Conservation (phyloP, 2,113 vertebrate species). For the Ibidorhyncha struthersii region DNA sequence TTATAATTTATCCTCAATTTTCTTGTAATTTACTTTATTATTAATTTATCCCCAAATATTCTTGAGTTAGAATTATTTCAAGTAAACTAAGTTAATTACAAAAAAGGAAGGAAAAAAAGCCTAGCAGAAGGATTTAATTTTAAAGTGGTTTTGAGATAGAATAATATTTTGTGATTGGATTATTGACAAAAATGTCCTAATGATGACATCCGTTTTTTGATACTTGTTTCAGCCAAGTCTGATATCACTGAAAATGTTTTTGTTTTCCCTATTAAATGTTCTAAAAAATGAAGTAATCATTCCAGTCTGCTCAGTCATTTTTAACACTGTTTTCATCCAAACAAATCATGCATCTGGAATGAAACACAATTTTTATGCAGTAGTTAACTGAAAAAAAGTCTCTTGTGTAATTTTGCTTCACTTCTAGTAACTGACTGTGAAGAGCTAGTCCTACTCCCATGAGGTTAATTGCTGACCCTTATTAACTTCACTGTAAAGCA, state of each 20-base stretch:
- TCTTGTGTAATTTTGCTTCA: neutral
- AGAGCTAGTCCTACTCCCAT: neutral
- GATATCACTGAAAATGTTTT: neutral
- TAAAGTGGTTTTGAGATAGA: neutral
- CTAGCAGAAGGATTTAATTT: neutral
- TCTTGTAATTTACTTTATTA: neutral
- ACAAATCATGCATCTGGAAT: neutral
- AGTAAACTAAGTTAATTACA: neutral
- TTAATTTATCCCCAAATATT: neutral
- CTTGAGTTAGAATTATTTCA: neutral
- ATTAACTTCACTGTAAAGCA: neutral
- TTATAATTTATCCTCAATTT: neutral
- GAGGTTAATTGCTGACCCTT: neutral
- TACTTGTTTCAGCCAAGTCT: neutral
- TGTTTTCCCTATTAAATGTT: neutral
- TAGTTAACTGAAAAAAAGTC: neutral
- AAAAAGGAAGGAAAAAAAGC: rapidly evolving
- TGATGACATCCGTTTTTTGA: neutral
- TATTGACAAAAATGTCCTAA: neutral
- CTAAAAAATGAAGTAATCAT: slow-evolving; percentile 1
- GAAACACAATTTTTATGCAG: neutral
- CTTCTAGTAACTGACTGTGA: neutral
- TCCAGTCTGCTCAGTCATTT: neutral
- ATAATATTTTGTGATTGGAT: neutral
- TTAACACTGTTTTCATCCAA: neutral